Evolutionary conservation across 2,888 invertebrate species (phyloP), one percentile per base, ranked within the genome.

Genomic region (Noctua fimbriata): DNA sequence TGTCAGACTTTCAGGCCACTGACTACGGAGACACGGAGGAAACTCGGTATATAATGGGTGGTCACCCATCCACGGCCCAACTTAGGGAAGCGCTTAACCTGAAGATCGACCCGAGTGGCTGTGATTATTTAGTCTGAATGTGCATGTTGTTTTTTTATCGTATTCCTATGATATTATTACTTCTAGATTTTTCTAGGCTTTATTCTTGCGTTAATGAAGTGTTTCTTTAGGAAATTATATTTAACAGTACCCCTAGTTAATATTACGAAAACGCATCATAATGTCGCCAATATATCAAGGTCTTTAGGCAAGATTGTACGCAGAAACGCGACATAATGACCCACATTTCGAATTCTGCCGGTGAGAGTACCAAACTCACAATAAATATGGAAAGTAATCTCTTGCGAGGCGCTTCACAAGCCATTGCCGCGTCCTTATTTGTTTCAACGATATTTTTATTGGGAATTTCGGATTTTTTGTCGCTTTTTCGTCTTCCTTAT

Each of bases 331-430:
- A 89, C 93, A 94, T 92, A 89, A 86, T 95, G 91, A 94, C 95
- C 94, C 90, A 94, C 90, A 90, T 87, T 85, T 89, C 90, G 89
- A 87, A 91, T 90, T 90, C 92, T 93, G 85, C 88, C 87, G 92
- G 95, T 92, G 95, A 95, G 95, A 95, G 95, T 94, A 91, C 90
- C 55, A 90, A 92, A 93, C 90, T 91, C 91, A 91, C 94, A 92
- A 94, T 94, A 94, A 94, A 94, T 93, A 94, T 94, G 95, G 94
- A 94, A 95, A 95, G 95, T 92, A 92, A 93, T 92, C 90, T 92
- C 89, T 89, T 87, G 91, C 90, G 90, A 91, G 91, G 89, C 90
- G 91, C 90, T 93, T 92, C 91, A 92, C 90, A 91, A 90, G 88
- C 90, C 87, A 92, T 91, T 90, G 89, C 84, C 84, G 86, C 88